These are phyloP conservation scores for Mobula hypostoma DNA, from an alignment of 2,113 vertebrate genomes.

Conservation along the genomic window DNA sequence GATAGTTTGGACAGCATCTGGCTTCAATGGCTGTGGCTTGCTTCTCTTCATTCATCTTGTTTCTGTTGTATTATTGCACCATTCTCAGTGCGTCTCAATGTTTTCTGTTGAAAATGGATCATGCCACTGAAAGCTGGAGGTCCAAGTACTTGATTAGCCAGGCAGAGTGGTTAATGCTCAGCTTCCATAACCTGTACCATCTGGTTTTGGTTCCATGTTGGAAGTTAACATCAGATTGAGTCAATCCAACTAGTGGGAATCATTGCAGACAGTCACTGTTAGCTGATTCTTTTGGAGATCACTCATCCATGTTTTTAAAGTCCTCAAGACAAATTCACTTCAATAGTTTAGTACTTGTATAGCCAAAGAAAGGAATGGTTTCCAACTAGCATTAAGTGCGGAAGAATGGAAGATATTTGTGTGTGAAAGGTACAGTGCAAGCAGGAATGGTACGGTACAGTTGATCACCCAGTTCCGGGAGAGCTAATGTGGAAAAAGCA, in stretches of 20 bases:
- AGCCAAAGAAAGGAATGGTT: background rate
- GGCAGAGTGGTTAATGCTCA: background rate
- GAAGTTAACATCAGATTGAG: background rate
- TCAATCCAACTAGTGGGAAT: background rate
- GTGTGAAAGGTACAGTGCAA: background rate
- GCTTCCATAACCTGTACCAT: background rate
- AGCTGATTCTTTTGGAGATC: background rate
- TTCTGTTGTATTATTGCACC: background rate
- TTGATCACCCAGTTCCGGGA: background rate
- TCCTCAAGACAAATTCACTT: background rate
- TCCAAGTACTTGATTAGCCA: background rate
- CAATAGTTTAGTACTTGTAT: background rate
- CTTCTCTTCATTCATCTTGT: slow-evolving; percentile 27
- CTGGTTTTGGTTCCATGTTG: background rate
- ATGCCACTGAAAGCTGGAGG: background rate
- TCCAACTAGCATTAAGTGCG: background rate
- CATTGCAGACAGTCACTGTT: background rate
- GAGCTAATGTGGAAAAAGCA: background rate
- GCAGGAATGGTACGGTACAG: too few species aligned
- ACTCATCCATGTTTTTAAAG: background rate
- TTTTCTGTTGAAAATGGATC: slow-evolving; percentile 26
- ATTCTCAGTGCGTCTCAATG: slow-evolving; percentile 24
- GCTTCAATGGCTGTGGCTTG: slow-evolving; percentile 32
- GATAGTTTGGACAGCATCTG: slow-evolving; percentile 9
- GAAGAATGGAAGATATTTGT: too few species aligned